Conservation (phyloP, 2,113 vertebrate species). For the Sus scrofa region DNA sequence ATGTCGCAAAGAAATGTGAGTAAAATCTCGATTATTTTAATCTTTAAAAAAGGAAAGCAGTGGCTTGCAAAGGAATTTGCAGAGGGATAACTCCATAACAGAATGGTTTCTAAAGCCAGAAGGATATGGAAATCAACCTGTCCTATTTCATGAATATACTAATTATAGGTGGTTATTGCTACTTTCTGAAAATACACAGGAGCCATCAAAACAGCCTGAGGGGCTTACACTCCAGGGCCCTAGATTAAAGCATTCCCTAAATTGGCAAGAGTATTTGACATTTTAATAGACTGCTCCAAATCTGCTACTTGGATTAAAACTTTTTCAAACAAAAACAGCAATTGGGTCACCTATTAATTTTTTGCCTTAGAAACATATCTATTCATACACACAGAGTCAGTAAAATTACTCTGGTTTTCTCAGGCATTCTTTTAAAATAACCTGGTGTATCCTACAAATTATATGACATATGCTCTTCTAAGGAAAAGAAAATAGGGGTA, state of each 20-base stretch:
- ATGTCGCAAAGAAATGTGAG: neutral
- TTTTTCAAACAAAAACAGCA: slow-evolving; percentile 56
- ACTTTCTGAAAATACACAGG: slow-evolving; percentile 16
- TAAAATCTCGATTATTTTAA: neutral
- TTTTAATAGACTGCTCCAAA: slow-evolving; percentile 68
- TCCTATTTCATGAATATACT: slow-evolving; percentile 64
- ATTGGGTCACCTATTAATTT: slow-evolving; percentile 46
- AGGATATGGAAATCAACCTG: slow-evolving; percentile 48
- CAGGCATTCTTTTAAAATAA: slow-evolving; percentile 60
- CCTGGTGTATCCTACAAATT: neutral
- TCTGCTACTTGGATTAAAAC: slow-evolving; percentile 56
- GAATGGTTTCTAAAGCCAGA: slow-evolving; percentile 11
- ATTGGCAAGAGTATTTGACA: slow-evolving; percentile 59
- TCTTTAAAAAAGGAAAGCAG: neutral
- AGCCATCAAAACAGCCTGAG: slow-evolving; percentile 54
- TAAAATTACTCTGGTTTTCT: slow-evolving; percentile 45
- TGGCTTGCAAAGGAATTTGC: slow-evolving; percentile 33
- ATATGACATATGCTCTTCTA: neutral
- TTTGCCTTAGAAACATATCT: neutral
- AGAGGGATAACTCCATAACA: slow-evolving; percentile 11
- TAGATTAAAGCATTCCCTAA: slow-evolving; percentile 56
- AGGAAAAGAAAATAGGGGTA: slow-evolving; percentile 48
- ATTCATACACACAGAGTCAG: neutral
- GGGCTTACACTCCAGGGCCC: neutral
- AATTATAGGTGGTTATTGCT: slow-evolving; percentile 27